A percentile compares a stretch with the other conserved stretches of the same genome.
These are phyloP conservation scores for Sarcophilus harrisii DNA, from an alignment of 2,797 vertebrate genomes.

Conservation along the genomic window DNA sequence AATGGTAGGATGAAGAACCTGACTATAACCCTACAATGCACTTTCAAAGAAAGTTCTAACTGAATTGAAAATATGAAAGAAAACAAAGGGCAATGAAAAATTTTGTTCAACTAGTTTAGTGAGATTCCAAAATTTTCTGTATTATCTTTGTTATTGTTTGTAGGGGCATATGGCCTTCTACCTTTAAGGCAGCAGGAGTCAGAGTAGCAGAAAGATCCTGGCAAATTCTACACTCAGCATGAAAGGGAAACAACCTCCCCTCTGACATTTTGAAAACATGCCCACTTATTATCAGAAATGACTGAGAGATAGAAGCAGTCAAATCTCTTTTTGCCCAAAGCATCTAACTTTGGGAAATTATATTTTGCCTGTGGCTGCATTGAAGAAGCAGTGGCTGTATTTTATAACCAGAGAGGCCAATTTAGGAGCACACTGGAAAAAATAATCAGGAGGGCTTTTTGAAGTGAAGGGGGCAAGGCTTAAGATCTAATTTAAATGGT, in stretches of 20 bases:
- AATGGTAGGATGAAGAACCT: not conserved
- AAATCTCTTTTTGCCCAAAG: conserved; percentile 39
- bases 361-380: not conserved
- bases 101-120: conserved; percentile 43
- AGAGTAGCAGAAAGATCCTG: conserved; percentile 37
- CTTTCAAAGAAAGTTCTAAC: conserved; percentile 21
- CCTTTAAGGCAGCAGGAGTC: conserved; percentile 54
- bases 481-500: not conserved
- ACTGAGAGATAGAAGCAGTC: conserved; percentile 24
- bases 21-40: not conserved
- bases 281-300: conserved; percentile 32
- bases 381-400: not conserved
- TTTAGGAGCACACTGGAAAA: not conserved
- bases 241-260: conserved; percentile 41
- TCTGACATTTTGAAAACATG: conserved; percentile 47
- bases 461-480: not conserved
- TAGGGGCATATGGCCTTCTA: conserved; percentile 60
- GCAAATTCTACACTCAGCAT: conserved; percentile 55
- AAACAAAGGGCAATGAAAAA: conserved; percentile 27
- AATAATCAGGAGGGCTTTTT: not conserved
- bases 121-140: conserved; percentile 41
- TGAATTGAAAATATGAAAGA: conserved; percentile 1
- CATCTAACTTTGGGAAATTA: conserved; percentile 5
- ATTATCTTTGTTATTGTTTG: conserved; percentile 35
- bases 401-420: conserved; percentile 13